These are phyloP conservation scores for Tetraneura akinire DNA, from an alignment of 1,140 invertebrate species.

Conservation along the genomic window DNA sequence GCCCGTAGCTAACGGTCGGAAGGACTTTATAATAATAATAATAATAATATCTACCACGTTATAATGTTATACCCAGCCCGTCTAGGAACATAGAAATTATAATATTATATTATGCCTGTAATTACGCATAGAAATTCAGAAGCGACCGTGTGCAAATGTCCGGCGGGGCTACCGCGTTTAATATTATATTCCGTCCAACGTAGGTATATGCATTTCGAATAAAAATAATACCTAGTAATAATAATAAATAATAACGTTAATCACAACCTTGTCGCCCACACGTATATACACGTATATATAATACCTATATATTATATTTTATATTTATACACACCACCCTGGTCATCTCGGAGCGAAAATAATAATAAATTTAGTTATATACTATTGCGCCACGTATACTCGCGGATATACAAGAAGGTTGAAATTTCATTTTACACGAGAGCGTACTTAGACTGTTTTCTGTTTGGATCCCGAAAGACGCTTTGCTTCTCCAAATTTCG, in stretches of 20 bases:
- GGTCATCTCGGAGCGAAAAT: background rate
- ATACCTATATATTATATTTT: too few relatives aligned
- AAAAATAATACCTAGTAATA: too few relatives aligned
- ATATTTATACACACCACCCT: too few relatives aligned
- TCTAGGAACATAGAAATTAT: too few relatives aligned
- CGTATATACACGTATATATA: background rate
- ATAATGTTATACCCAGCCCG: too few relatives aligned
- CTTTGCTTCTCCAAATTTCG: background rate
- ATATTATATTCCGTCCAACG: background rate
- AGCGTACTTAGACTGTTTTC: background rate
- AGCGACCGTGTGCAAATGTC: slow-evolving; percentile 29
- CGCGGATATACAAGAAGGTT: rapidly evolving
- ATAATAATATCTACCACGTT: too few relatives aligned
- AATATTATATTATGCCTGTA: background rate
- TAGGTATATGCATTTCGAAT: background rate
- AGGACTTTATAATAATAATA: too few relatives aligned
- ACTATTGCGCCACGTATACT: too few relatives aligned
- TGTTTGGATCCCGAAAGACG: too few relatives aligned
- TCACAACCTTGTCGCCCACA: slow-evolving; percentile 3
- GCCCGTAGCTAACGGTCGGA: too few relatives aligned
- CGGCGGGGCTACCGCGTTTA: slow-evolving; percentile 14
- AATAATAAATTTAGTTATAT: too few relatives aligned
- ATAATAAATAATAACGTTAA: background rate
- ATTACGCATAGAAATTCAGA: slow-evolving; percentile 2
- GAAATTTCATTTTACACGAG: background rate